These are phyloP conservation scores for Malurus alboscapulatus DNA, from an alignment of 2,113 vertebrate species.

Conservation along the genomic window DNA sequence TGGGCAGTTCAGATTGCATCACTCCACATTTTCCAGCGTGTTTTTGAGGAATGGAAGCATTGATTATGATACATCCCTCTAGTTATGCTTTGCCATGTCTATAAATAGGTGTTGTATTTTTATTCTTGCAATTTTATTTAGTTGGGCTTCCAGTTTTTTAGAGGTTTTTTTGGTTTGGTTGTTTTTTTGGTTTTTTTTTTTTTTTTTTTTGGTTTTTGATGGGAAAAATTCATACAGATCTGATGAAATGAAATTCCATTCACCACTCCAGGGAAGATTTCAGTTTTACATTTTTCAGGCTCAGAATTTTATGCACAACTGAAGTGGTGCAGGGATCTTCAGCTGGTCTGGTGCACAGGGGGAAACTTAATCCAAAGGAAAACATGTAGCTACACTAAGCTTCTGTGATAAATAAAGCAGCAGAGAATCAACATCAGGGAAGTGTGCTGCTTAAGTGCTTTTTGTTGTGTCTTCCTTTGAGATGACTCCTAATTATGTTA, in stretches of 20 bases:
- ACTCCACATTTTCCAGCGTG: not conserved
- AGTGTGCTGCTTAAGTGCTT: not conserved
- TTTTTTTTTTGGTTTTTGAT: not conserved
- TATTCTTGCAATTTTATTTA: not conserved
- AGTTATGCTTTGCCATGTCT: not conserved
- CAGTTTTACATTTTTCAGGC: not conserved
- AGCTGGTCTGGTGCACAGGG: not conserved
- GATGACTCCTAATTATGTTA: not conserved
- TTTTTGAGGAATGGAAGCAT: not conserved
- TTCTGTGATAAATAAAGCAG: not conserved
- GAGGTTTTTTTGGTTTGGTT: not conserved
- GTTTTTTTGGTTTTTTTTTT: not conserved
- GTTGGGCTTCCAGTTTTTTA: not conserved
- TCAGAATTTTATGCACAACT: not conserved
- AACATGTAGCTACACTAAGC: not conserved
- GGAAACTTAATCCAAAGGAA: not conserved
- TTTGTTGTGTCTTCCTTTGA: not conserved
- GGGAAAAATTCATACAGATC: not conserved
- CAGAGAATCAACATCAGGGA: not conserved
- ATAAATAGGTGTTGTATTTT: not conserved
- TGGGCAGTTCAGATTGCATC: slow-evolving; percentile 30
- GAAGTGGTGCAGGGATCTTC: not conserved
- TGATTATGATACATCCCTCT: not conserved
- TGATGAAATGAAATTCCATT: not conserved
- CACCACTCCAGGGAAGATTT: not conserved